Conservation (phyloP, 2,888 invertebrate genomes). For the Leuctra nigra region DNA sequence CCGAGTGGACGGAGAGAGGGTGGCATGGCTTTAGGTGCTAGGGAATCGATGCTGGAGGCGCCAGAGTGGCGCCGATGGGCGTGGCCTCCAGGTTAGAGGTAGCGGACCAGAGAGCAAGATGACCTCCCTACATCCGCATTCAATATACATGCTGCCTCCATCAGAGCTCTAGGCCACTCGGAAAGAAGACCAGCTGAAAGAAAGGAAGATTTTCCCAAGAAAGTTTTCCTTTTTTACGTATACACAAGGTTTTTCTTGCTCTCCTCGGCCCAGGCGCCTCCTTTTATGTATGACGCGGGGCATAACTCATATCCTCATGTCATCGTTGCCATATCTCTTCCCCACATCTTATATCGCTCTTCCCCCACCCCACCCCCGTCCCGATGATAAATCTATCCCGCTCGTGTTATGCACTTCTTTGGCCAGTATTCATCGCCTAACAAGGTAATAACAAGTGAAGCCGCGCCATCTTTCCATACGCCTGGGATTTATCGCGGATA, state of each 20-base stretch:
- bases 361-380: not conserved
- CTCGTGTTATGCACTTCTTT: not conserved
- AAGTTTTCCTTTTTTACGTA: conserved; percentile 5
- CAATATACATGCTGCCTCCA: conserved; percentile 13
- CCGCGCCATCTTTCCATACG: conserved; percentile 6
- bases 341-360: conserved; percentile 8
- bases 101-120: conserved; percentile 17
- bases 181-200: conserved; percentile 10
- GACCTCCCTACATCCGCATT: conserved; percentile 13
- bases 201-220: conserved; percentile 11
- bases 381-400: conserved; percentile 5
- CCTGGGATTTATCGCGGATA: conserved; percentile 2
- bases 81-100: conserved; percentile 17
- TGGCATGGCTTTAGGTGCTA: conserved; percentile 17
- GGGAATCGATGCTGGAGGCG: conserved; percentile 26
- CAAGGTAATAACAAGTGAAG: conserved; percentile 14
- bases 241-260: conserved; percentile 10
- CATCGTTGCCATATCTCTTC: conserved; percentile 9
- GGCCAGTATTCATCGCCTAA: conserved; percentile 8
- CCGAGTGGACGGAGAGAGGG: not conserved
- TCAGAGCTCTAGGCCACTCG: not conserved
- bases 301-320: conserved; percentile 14
- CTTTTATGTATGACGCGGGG: conserved; percentile 2
- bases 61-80: conserved; percentile 23
- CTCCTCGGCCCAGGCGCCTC: not conserved